Conservation (phyloP, 2,113 vertebrate genomes). For the Pleuronectes platessa region DNA sequence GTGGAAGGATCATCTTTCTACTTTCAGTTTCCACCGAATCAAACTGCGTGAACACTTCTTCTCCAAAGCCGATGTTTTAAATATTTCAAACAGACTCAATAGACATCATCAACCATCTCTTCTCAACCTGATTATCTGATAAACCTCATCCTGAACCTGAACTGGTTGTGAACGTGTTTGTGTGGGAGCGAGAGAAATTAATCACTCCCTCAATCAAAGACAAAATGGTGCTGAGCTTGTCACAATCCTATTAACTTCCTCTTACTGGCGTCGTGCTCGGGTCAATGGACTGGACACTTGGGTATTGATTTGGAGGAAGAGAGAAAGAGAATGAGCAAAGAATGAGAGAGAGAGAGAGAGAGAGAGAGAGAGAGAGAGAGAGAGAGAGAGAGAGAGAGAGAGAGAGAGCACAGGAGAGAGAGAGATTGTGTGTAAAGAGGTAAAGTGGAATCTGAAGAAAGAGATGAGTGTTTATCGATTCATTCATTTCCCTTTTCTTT, state of each 20-base stretch:
- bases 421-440: conserved; percentile 13
- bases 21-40: not conserved
- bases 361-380: not conserved
- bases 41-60: no score
- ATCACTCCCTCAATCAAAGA: conserved; percentile 31
- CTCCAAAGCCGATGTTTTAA: no score
- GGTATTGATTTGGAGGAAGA: conserved; percentile 44
- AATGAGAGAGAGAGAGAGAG: not conserved
- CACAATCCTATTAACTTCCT: conserved; percentile 55
- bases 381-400: not conserved
- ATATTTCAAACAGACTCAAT: no score
- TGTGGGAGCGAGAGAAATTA: conserved; percentile 10
- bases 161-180: not conserved
- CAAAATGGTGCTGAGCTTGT: conserved; percentile 41
- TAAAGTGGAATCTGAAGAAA: conserved; percentile 43
- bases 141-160: not conserved
- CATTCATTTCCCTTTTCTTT: conserved; percentile 41
- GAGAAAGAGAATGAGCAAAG: not conserved
- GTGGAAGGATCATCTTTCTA: no score
- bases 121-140: conserved; percentile 1
- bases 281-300: conserved; percentile 52
- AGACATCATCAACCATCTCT: not conserved
- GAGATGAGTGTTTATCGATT: conserved; percentile 58
- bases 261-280: conserved; percentile 34
- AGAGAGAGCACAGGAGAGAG: not conserved